Evolutionary conservation across 2,113 vertebrate genomes (phyloP).

Genomic region (Notarius lentiginosus): DNA sequence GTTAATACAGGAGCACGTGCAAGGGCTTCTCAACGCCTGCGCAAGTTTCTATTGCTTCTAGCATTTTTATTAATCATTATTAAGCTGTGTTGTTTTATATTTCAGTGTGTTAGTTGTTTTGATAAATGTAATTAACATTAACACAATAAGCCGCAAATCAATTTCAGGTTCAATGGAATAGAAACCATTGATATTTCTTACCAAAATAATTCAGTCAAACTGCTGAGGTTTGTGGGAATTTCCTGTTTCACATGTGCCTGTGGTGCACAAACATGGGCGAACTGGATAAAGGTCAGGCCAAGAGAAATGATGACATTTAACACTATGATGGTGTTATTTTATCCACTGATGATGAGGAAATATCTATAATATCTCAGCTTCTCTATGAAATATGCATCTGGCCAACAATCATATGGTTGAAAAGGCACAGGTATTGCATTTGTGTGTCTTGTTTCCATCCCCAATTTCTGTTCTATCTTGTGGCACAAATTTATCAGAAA

Average conservation of each 20-base stretch:
- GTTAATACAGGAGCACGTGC: constrained; percentile 91
- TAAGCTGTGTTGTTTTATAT: background rate
- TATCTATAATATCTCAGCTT: background rate
- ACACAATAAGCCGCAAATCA: background rate
- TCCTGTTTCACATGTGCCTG: background rate
- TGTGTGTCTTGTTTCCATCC: background rate
- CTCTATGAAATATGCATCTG: background rate
- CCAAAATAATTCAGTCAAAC: background rate
- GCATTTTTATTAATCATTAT: background rate
- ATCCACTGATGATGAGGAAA: background rate
- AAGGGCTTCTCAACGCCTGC: constrained; percentile 87
- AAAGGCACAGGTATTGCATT: background rate
- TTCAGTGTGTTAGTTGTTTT: background rate
- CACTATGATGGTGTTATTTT: background rate
- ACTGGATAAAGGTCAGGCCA: background rate
- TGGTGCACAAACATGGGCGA: background rate
- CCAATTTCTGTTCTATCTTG: background rate
- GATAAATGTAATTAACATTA: background rate
- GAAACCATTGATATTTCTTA: background rate
- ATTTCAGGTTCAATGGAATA: background rate
- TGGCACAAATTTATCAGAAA: background rate
- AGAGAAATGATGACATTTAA: background rate
- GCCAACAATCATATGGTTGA: background rate
- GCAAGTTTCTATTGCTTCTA: constrained; percentile 46
- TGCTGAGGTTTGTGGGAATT: background rate